Conservation (phyloP, 2,888 invertebrate genomes). For the Yponomeuta evonymella region DNA sequence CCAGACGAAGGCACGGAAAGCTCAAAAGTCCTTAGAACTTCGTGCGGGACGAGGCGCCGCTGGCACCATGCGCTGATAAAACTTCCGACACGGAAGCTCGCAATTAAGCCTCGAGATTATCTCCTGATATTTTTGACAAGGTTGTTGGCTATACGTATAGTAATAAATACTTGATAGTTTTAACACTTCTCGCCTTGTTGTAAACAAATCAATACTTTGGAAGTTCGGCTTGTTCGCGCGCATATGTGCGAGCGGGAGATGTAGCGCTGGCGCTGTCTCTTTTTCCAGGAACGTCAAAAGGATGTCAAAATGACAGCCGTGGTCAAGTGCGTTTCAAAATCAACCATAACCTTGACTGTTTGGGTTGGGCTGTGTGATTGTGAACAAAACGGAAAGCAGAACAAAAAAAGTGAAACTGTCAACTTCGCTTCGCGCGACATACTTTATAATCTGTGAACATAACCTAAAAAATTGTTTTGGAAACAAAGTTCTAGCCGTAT, state of each 20-base stretch:
- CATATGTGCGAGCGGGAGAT: conserved; percentile 34
- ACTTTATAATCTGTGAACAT: conserved; percentile 11
- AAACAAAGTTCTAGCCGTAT: conserved; percentile 6
- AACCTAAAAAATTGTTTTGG: conserved; percentile 23
- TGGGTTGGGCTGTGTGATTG: neutral
- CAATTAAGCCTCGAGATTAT: conserved; percentile 65
- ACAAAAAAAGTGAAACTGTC: neutral
- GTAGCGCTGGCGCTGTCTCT: conserved; percentile 18
- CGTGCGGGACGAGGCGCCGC: conserved; percentile 41
- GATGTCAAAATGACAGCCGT: neutral
- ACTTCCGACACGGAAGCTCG: conserved; percentile 57
- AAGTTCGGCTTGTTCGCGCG: conserved; percentile 56
- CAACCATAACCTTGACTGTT: neutral
- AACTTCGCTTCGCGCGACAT: neutral
- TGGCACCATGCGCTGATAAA: conserved; percentile 65
- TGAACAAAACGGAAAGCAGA: neutral
- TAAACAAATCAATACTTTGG: conserved; percentile 72
- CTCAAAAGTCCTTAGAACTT: conserved; percentile 54
- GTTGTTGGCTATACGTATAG: conserved; percentile 52
- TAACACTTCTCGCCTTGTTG: conserved; percentile 53
- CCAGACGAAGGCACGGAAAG: conserved; percentile 53
- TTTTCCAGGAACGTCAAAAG: neutral
- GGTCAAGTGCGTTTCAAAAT: neutral
- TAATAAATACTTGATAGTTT: conserved; percentile 42
- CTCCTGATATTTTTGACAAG: conserved; percentile 65